These are phyloP conservation scores for Druon quercuslanigerum DNA, from an alignment of 1,140 invertebrate species.

Conservation along the genomic window DNA sequence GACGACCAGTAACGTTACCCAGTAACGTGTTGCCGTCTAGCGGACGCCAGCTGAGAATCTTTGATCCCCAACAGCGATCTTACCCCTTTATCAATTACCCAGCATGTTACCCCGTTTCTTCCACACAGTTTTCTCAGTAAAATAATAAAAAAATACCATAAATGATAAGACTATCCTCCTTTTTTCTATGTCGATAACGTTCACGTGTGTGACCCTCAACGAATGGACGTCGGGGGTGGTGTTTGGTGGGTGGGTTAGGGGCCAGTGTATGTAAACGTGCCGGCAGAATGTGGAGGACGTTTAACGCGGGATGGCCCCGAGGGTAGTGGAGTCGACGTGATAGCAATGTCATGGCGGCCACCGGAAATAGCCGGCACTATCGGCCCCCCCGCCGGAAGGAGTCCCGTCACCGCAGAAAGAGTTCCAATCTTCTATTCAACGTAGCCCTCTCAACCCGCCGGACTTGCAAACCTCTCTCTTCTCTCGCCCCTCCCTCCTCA, in stretches of 20 bases:
- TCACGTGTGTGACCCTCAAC: not conserved
- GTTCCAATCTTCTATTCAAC: conserved; percentile 75
- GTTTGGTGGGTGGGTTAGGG: not conserved
- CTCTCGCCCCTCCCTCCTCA: not conserved
- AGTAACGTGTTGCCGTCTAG: too few relatives aligned
- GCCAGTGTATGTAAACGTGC: not conserved
- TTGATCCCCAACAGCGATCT: too few relatives aligned
- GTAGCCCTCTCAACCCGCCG: conserved; percentile 48
- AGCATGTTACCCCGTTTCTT: too few relatives aligned
- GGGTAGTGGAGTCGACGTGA: conserved; percentile 56
- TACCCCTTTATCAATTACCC: too few relatives aligned
- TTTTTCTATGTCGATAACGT: not conserved
- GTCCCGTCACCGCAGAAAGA: conserved; percentile 71
- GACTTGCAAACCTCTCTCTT: conserved; percentile 30
- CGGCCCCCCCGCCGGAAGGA: conserved; percentile 71
- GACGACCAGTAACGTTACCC: too few relatives aligned
- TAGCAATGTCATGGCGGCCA: conserved; percentile 72
- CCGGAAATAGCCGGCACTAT: conserved; percentile 75
- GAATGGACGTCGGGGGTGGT: not conserved
- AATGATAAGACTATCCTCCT: not conserved
- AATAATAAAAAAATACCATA: not conserved
- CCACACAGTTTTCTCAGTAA: too few relatives aligned
- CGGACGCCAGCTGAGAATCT: too few relatives aligned
- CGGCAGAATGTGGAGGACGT: conserved; percentile 36
- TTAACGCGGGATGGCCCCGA: conserved; percentile 53